These are phyloP conservation scores for Bubo scandiacus DNA, from an alignment of 2,113 vertebrate species.

Conservation along the genomic window DNA sequence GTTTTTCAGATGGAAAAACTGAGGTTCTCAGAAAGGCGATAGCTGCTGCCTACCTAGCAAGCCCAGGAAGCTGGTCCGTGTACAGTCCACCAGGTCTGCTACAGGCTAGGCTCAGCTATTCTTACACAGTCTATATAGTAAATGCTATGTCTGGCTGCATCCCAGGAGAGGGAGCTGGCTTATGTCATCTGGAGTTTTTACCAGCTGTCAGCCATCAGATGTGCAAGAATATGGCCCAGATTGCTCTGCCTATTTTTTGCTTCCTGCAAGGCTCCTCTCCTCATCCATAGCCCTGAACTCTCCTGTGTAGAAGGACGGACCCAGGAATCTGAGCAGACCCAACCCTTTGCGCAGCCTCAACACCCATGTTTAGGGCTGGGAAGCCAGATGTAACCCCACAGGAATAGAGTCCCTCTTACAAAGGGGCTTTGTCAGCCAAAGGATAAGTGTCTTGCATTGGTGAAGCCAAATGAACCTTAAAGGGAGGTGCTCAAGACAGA, in stretches of 20 bases:
- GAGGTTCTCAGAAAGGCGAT: not conserved
- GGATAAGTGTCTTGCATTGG: not conserved
- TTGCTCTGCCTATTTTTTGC: not conserved
- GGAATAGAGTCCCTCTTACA: not conserved
- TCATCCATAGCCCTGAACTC: not conserved
- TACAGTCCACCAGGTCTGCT: not conserved
- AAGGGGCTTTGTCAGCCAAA: not conserved
- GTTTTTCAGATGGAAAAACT: not conserved
- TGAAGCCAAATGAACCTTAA: not conserved
- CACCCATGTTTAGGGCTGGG: not conserved
- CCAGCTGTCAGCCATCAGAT: not conserved
- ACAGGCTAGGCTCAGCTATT: not conserved
- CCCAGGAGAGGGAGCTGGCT: not conserved
- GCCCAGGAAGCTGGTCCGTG: not conserved
- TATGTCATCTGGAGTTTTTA: not conserved
- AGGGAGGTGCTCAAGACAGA: not conserved
- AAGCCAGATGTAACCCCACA: rapidly evolving
- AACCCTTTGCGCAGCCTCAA: not conserved
- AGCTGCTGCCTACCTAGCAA: not conserved
- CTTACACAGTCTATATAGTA: not conserved
- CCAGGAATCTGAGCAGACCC: not conserved
- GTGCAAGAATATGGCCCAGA: not conserved
- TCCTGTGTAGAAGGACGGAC: not conserved
- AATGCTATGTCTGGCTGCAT: not conserved
- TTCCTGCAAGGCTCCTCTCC: not conserved